phyloP scores from a whole-genome alignment of 2,113 vertebrate species.

The Alethe castanea region DNA sequence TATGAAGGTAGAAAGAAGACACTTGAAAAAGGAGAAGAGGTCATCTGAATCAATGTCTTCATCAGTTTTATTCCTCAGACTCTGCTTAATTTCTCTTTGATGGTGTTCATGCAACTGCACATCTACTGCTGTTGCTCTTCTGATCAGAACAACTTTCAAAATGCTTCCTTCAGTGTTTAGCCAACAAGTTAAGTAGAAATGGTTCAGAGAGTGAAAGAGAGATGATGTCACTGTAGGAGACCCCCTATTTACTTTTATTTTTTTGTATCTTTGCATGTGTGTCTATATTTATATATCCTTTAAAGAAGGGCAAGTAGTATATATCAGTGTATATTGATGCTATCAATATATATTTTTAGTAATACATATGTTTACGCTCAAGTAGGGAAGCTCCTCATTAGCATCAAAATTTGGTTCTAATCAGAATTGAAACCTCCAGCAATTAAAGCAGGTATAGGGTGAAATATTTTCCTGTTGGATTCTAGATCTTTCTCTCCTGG shows the following conservation, averaged over 20 bases:
- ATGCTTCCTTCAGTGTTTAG: background rate
- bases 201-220: background rate
- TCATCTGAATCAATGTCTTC: background rate
- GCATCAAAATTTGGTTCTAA: background rate
- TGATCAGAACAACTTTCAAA: background rate
- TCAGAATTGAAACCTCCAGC: background rate
- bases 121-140: background rate
- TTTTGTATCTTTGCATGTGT: background rate
- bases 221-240: background rate
- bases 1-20: background rate
- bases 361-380: background rate
- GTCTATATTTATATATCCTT: background rate
- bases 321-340: background rate
- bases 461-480: background rate
- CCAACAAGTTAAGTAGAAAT: background rate
- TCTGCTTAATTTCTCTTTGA: background rate
- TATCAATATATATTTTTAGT: background rate
- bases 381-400: background rate
- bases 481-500: background rate
- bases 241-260: background rate
- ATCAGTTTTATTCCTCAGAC: background rate
- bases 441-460: background rate
- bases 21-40: background rate
- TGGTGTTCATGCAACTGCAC: background rate
- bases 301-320: background rate